These are phyloP conservation scores for Lagenorhynchus albirostris DNA, from an alignment of 2,113 vertebrate species.

Conservation along the genomic window DNA sequence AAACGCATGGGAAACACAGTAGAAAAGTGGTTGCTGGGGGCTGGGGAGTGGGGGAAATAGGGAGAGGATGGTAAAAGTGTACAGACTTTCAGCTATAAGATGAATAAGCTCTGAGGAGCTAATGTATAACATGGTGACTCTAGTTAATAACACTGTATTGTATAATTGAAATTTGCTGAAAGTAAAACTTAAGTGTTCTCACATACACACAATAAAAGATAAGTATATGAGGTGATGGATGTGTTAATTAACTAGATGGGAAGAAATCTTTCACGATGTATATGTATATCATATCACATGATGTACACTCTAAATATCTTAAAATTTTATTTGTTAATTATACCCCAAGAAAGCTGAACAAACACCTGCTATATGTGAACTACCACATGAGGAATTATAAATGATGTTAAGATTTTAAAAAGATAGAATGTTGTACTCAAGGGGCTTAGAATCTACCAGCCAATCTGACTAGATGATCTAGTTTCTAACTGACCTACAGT, in stretches of 20 bases:
- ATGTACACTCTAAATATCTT: not conserved
- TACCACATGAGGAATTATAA: not conserved
- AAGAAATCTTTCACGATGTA: not conserved
- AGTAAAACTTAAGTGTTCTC: not conserved
- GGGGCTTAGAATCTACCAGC: not conserved
- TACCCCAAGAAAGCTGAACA: not conserved
- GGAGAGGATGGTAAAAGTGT: not conserved
- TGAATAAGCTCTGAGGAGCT: not conserved
- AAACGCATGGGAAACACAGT: not conserved
- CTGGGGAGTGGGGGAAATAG: not conserved
- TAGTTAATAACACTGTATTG: not conserved
- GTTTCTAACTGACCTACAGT: not conserved
- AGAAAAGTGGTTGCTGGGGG: not conserved
- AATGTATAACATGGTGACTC: not conserved
- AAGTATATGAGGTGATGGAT: not conserved
- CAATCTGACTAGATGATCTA: not conserved
- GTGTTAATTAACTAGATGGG: not conserved
- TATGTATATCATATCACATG: not conserved
- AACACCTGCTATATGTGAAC: not conserved
- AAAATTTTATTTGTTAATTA: not conserved
- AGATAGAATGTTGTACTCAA: not conserved
- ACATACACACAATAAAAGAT: not conserved
- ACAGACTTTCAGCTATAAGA: not conserved
- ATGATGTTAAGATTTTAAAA: not conserved
- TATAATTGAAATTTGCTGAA: not conserved